Base-by-base conservation (phyloP, 2,113 vertebrate species). In the Phasianus colchicus region DNA sequence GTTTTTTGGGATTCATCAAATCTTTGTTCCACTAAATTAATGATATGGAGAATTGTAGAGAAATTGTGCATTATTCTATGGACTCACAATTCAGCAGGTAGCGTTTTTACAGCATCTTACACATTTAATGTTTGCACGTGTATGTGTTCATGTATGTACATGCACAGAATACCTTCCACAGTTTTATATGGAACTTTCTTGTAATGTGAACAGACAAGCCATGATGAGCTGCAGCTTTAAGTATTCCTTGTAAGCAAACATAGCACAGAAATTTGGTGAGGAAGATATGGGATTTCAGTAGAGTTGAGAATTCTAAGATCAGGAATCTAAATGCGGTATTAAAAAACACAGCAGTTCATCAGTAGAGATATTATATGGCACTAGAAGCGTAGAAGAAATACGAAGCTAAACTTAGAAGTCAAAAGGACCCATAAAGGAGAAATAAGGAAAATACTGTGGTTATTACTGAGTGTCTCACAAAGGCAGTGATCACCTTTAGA, bases 311-410 rank as follows among this genome's bases (percentile, higher is more conserved):
- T 3, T 9, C 13, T 57, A 88, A 81, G 40, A 72, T 86, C 74
- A 89, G 60, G 8, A 21, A 64, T 73, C n/a, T 70, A 38, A 24
- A 67, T 42, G 25, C 3, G 32, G 83, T 43, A 86, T 75, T 10
- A 55, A 57, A 88, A 84, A 89, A 89, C 19, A 71, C 32, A 92
- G 52, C 64, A 67, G 29, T 83, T 84, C 81, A 76, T 47, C 73
- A 82, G 9, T 25, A 69, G 34, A 52, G 32, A 21, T 92, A 87
- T 93, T 93, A 91, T 79, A 91, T 63, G 70, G 78, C 19, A 48
- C 71, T 78, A 65, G 63, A 81, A 86, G 50, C 55, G 52, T 1
- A 64, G 76, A 66, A 63, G 63, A 95, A 94, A 85, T 27, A 34
- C 13, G 27, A 88, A 76, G 34, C 73, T 80, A 54, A 90, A 87